Base-by-base conservation (phyloP, 2,888 invertebrate genomes). In the Trichogramma dendrolimi region DNA sequence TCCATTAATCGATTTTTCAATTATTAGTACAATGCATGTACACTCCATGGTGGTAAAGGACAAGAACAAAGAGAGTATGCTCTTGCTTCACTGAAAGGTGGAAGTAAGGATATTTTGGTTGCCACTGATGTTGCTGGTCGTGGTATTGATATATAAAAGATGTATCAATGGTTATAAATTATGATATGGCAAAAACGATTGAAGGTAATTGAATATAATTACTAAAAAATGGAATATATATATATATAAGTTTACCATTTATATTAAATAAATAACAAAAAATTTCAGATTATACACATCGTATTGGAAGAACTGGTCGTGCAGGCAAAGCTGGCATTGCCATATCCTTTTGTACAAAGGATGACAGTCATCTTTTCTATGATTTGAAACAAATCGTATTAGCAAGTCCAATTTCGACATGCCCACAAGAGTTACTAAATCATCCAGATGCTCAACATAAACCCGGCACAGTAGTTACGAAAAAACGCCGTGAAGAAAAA, bases 111-210 rank as follows among this genome's bases (percentile, higher is more conserved):
- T 77, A 99, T 99, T 75, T 82, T 99, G 71, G 99, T 99, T 48
- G 99, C 99, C 1, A 99, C 99, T 0, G 98, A 99, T 80, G 99
- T 99, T 1, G 99, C 99, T 69, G 99, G 99, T 70, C 91, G 99
- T 86, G 99, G 99, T 93, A 99, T 99, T 70, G 99, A 99, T 77
- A 98, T 77, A 98, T 99, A 77, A 98, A 99, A 79, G 98, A 99
- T 79, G 99, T 99, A 4, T 96, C 97, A 6, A 85, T 99, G 81
- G 99, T 99, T 67, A 94, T 99, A 72, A 99, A 99, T 80, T 99
- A 99, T 74, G 99, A 99, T 77, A 99, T 99, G 99, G 97, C 99
- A 0, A 99, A 99, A 80, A 88, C 91, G 14, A 98, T 99, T 73
- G 99, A 99, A 84, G 89, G 88, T 87, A 77, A 70, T 38, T 38